phyloP scores from a whole-genome alignment of 2,797 vertebrate species.

The Euthynnus affinis region DNA sequence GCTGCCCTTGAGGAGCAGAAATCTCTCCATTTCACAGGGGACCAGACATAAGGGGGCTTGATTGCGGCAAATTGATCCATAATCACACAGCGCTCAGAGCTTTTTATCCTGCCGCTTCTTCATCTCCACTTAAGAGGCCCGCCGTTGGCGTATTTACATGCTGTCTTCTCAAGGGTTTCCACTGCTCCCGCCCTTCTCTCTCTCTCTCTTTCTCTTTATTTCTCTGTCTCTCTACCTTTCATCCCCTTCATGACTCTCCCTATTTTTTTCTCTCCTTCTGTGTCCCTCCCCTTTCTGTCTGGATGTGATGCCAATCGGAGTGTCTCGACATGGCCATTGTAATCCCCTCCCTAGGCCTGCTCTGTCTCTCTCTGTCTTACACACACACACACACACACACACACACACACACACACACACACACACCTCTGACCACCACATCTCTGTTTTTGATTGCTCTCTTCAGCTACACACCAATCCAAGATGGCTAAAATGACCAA shows the following conservation, averaged over 20 bases:
- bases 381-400: conserved; percentile 15
- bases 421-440: conserved; percentile 55
- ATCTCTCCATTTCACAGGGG: conserved; percentile 83
- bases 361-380: conserved; percentile 10
- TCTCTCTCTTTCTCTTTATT: conserved; percentile 25
- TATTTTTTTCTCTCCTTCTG: conserved; percentile 55
- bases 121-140: conserved; percentile 82
- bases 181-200: conserved; percentile 56
- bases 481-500: conserved; percentile 14
- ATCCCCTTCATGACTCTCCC: conserved; percentile 48
- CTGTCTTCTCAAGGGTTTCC: conserved; percentile 82
- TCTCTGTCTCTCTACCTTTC: conserved; percentile 46
- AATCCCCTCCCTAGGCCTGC: conserved; percentile 61
- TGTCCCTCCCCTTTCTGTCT: conserved; percentile 58
- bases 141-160: conserved; percentile 85
- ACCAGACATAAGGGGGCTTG: conserved; percentile 83
- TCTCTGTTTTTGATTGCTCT: conserved; percentile 73
- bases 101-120: conserved; percentile 84
- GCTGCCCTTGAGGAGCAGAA: conserved; percentile 81
- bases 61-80: conserved; percentile 89
- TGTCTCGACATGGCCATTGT: conserved; percentile 75
- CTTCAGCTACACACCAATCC: conserved; percentile 61
- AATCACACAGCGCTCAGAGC: conserved; percentile 84
- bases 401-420: conserved; percentile 34
- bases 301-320: conserved; percentile 66